Conservation (phyloP, 2,888 invertebrate species). For the Morpho helenor region DNA sequence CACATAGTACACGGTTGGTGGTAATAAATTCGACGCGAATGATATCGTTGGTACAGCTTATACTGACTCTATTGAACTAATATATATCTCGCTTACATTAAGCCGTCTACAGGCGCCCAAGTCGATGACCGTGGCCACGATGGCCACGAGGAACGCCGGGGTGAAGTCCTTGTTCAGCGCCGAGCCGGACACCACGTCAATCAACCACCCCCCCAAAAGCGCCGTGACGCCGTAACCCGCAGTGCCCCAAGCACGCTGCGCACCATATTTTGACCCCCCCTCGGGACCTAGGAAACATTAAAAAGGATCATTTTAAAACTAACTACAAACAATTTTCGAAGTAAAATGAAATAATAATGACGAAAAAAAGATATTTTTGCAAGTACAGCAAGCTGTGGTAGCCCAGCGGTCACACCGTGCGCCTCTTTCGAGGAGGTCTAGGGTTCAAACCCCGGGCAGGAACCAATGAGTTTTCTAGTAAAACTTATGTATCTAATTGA, state of each 20-base stretch:
- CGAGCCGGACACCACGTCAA: conserved; percentile 81
- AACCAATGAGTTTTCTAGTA: too few species aligned
- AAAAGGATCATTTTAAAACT: not conserved
- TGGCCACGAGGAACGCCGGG: conserved; percentile 84
- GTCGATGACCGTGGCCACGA: conserved; percentile 82
- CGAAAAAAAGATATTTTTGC: too few species aligned
- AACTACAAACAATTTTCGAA: too few species aligned
- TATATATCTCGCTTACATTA: conserved; percentile 60
- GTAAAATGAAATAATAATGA: too few species aligned
- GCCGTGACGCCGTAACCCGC: conserved; percentile 89
- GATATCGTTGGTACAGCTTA: not conserved
- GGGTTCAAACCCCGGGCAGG: too few species aligned
- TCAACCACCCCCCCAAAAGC: conserved; percentile 83
- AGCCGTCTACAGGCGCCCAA: conserved; percentile 82
- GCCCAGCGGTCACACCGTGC: too few species aligned
- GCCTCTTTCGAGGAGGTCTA: too few species aligned
- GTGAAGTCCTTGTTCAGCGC: conserved; percentile 80
- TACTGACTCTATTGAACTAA: not conserved
- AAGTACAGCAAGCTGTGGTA: too few species aligned
- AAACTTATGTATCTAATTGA: too few species aligned
- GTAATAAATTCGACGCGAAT: too few species aligned
- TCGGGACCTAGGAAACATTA: conserved; percentile 76
- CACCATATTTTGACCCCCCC: conserved; percentile 84
- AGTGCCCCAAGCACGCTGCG: conserved; percentile 90
- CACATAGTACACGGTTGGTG: too few species aligned